Base-by-base conservation (phyloP, 2,888 invertebrate species). In the Xylocampa areola region DNA sequence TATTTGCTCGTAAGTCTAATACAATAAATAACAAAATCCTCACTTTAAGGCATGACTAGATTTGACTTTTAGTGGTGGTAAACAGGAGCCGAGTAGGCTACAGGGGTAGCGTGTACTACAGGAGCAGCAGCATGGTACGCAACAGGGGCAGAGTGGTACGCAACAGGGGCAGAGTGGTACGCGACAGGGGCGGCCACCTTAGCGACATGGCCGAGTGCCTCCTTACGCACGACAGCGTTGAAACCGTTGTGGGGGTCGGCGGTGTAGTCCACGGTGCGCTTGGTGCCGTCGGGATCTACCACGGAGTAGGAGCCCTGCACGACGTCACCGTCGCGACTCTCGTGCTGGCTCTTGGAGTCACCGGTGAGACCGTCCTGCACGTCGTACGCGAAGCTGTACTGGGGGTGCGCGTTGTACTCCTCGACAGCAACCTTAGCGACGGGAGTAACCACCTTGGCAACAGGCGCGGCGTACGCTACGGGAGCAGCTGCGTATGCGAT, bases 301-400 rank as follows among this genome's bases (percentile, higher is more conserved):
- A 94, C 83, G 47, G 93, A 92, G 86, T 94, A 94, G 49, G 91
- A 90, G 45, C 94, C 94, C 67, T 89, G 88, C 14, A 94, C 94
- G 29, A 89, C 87, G 68, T 94, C 93, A 43, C 94, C 94, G 54
- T 87, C 87, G 59, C 94, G 90, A 59, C 75, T 81, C 82, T 94
- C 94, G 57, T 89, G 88, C 80, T 94, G 94, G 77, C 85, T 87
- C 81, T 94, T 94, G 58, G 85, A 87, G 83, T 94, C 94, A 2
- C 94, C 94, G 50, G 85, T 85, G 43, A 81, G 80, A 49, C 80
- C 74, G 59, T 87, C 84, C 69, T 86, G 91, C 17, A 94, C 90
- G 65, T 94, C 91, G 77, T 94, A 94, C 4, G 90, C 86, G 81
- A 88, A 94, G 73, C 87, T 89, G 84, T 86, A 87, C 68, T 82